These are phyloP conservation scores for Cyanoderma ruficeps DNA, from an alignment of 2,113 vertebrate genomes.

Conservation along the genomic window DNA sequence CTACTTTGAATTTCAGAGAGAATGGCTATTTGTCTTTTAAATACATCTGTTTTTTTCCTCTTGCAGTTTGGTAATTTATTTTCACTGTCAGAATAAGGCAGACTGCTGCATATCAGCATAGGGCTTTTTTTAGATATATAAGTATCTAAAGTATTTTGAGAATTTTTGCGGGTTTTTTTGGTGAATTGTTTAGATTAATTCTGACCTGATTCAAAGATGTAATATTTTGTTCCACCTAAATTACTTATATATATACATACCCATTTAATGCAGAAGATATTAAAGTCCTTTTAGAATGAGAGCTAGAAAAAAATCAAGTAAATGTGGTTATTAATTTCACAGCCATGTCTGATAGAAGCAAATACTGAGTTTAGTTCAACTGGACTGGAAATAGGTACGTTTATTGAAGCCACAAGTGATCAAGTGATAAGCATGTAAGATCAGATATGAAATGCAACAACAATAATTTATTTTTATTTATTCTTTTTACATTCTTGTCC, in stretches of 20 bases:
- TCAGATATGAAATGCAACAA: not conserved
- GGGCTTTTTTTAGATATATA: not conserved
- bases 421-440: not conserved
- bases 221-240: not conserved
- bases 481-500: not conserved
- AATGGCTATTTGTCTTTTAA: conserved; percentile 9
- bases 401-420: not conserved
- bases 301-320: not conserved
- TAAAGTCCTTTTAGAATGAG: not conserved
- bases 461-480: not conserved
- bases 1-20: not conserved
- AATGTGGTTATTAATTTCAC: not conserved
- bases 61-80: conserved; percentile 6
- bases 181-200: not conserved
- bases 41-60: not conserved
- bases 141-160: not conserved
- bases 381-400: not conserved
- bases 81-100: not conserved
- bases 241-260: not conserved
- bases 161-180: not conserved
- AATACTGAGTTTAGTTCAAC: not conserved
- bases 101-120: not conserved
- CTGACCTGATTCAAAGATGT: not conserved
- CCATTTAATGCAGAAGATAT: not conserved
- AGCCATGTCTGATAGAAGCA: not conserved